Evolutionary conservation across 2,888 invertebrate genomes (phyloP).

Genomic region (Clivina fossor): DNA sequence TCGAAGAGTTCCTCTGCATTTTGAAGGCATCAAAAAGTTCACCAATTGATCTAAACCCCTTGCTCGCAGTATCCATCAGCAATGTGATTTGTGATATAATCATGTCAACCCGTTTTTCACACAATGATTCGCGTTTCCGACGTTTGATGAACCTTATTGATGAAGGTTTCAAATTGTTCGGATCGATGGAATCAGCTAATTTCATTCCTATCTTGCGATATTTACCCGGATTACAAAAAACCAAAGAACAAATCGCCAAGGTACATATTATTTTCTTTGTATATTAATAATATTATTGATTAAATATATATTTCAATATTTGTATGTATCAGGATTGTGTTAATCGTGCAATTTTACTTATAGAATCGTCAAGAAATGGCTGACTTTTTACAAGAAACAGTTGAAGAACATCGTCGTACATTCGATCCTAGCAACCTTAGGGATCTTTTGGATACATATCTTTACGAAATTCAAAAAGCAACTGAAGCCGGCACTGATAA

Average conservation of each 20-base stretch:
- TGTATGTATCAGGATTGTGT: too few relatives aligned
- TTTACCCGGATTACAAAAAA: constrained; percentile 58
- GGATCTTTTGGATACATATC: constrained; percentile 84
- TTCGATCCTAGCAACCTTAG: constrained; percentile 75
- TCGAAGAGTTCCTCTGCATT: constrained; percentile 70
- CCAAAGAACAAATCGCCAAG: constrained; percentile 59
- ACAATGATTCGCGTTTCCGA: constrained; percentile 74
- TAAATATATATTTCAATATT: constrained; percentile 37
- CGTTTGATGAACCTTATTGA: constrained; percentile 85
- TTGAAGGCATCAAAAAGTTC: constrained; percentile 66
- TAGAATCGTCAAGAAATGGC: constrained; percentile 84
- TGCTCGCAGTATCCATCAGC: constrained; percentile 78
- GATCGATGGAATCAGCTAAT: constrained; percentile 78
- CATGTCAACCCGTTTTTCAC: constrained; percentile 84
- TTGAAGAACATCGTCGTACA: constrained; percentile 76
- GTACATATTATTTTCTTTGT: constrained; percentile 49
- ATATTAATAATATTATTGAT: constrained; percentile 22
- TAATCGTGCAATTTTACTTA: constrained; percentile 36
- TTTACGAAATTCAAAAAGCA: constrained; percentile 82
- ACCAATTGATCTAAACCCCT: constrained; percentile 72
- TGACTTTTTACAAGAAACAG: constrained; percentile 78
- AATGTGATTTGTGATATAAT: constrained; percentile 90
- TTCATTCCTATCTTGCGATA: constrained; percentile 78
- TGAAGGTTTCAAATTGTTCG: constrained; percentile 87
- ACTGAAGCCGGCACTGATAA: constrained; percentile 73